These are phyloP conservation scores for Megaustenia siamemsis DNA, from an alignment of 2,888 invertebrate genomes.

Conservation along the genomic window DNA sequence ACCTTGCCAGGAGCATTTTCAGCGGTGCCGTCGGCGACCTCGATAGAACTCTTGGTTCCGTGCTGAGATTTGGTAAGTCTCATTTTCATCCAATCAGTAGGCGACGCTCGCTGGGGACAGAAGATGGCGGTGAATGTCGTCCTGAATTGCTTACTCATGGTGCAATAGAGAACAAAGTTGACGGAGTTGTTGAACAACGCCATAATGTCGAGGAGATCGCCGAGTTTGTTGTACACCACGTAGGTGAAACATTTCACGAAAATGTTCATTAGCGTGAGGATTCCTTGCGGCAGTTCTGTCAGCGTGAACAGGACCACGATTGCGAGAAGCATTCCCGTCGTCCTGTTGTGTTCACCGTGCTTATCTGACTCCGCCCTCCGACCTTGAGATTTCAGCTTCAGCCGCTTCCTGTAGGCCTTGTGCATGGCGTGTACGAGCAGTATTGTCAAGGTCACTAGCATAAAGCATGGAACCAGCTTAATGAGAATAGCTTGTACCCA, in stretches of 20 bases:
- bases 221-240: slow-evolving; percentile 83
- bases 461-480: slow-evolving; percentile 93
- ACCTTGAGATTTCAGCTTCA: slow-evolving; percentile 76
- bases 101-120: slow-evolving; percentile 71
- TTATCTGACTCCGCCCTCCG: slow-evolving; percentile 77
- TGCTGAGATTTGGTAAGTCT: slow-evolving; percentile 66
- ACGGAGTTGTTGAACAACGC: slow-evolving; percentile 94
- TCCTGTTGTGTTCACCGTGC: slow-evolving; percentile 84
- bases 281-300: slow-evolving; percentile 92
- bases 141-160: slow-evolving; percentile 96
- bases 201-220: slow-evolving; percentile 92
- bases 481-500: slow-evolving; percentile 96
- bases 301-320: slow-evolving; percentile 92
- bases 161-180: slow-evolving; percentile 95
- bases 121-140: slow-evolving; percentile 84
- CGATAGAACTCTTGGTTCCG: slow-evolving; percentile 57
- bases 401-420: slow-evolving; percentile 75
- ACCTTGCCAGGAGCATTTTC: neutral
- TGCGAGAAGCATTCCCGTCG: slow-evolving; percentile 92
- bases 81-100: slow-evolving; percentile 74
- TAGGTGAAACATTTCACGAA: slow-evolving; percentile 86
- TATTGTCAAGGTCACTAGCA: slow-evolving; percentile 86
- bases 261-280: slow-evolving; percentile 87
- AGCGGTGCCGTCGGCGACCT: neutral
- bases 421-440: slow-evolving; percentile 80